Evolutionary conservation across 2,113 vertebrate genomes (phyloP).

Genomic region (Macrotis lagotis): DNA sequence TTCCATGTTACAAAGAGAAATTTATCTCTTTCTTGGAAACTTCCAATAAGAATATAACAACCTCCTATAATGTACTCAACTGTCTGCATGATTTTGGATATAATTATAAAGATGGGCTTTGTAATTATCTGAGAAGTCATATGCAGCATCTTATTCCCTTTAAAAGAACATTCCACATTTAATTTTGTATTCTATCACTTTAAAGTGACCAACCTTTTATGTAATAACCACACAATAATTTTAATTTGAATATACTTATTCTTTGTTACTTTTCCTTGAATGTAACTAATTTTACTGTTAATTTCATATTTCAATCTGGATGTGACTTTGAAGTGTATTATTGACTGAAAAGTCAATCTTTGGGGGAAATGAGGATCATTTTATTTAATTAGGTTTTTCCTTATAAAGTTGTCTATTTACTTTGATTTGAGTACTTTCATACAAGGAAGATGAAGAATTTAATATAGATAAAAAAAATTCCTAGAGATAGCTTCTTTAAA

Average conservation of each 20-base stretch:
- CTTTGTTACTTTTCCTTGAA: background rate
- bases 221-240: background rate
- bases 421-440: conserved; percentile 1
- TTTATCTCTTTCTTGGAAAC: background rate
- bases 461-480: background rate
- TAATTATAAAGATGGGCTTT: background rate
- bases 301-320: background rate
- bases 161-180: background rate
- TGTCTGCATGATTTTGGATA: background rate
- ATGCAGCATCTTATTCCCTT: background rate
- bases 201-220: background rate
- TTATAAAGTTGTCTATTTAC: conserved; percentile 4
- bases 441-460: background rate
- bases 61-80: background rate
- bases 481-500: background rate
- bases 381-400: background rate
- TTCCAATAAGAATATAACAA: background rate
- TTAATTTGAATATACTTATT: background rate
- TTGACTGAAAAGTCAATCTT: background rate
- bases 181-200: background rate
- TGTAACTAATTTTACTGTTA: background rate
- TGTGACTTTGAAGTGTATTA: background rate
- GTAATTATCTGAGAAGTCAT: background rate
- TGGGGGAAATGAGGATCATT: background rate
- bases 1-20: background rate